Base-by-base conservation (phyloP, 2,797 vertebrate species). In the Macrochelys suwanniensis region DNA sequence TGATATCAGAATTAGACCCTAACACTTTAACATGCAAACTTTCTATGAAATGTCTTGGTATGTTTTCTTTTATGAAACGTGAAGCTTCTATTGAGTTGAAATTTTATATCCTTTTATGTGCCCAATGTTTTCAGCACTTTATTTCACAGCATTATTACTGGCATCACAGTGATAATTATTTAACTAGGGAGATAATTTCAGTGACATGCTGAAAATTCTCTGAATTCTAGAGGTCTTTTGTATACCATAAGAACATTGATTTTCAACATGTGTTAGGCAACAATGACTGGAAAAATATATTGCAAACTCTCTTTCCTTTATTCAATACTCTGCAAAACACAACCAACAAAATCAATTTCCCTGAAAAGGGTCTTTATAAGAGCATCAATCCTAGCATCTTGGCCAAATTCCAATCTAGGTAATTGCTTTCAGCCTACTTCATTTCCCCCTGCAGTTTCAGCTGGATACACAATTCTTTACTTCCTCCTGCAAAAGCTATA, bases 301-400 rank as follows among this genome's bases (percentile, higher is more conserved):
- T 80, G 45, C 4, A 42, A 89, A 91, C 12, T 19, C 61, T 50
- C 71, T 93, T 96, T 82, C 76, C 51, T 88, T 93, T 88, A 57
- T 33, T 93, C 68, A 54, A 33, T 82, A 45, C 37, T 87, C 82
- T 33, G 79, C 84, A 95, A 95, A 94, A 84, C 31, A 53, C n/a
- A 81, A 42, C 77, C 51, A 57, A 61, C 82, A 85, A 92, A 90
- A 92, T 51, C 31, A 42, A 57, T 95, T 95, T 89, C 50, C 54
- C 59, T 94, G 54, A 83, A 82, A 92, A 93, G 61, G 21, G 9
- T 59, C 80, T 94, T 82, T 90, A 86, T 76, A 54, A 65, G 81
- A 89, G 33, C 89, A 86, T 68, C 23, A 57, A 10, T 54, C 61
- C 91, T 57, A 49, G 26, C 79, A 92, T 76, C 57, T 47, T 47